Percentiles rank a stretch among this genome's conserved stretches.
phyloP scores from a whole-genome alignment of 2,888 invertebrate genomes.

The Deroplatys truncata region DNA sequence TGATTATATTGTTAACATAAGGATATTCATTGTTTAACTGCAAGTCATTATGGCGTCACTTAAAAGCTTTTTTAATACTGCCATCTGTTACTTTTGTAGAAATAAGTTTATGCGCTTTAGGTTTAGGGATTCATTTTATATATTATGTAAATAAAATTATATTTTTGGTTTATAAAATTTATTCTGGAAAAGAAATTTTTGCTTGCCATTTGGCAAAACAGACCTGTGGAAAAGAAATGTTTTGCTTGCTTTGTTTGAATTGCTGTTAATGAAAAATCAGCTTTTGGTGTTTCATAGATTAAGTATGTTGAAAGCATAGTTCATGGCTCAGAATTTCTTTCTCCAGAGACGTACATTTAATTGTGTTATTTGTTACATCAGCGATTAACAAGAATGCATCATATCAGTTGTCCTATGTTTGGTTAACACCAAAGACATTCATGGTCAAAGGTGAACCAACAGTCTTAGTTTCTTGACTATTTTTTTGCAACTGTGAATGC shows the following conservation, averaged over 20 bases:
- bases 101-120: neutral
- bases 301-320: neutral
- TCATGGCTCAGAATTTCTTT: neutral
- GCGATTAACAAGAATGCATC: conserved; percentile 28
- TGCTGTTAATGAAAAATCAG: neutral
- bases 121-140: neutral
- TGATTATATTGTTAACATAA: neutral
- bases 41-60: neutral
- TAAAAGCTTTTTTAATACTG: neutral
- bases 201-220: neutral
- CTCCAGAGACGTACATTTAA: neutral
- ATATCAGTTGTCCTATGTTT: conserved; percentile 26
- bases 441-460: neutral
- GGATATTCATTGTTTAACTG: neutral
- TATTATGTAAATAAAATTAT: neutral
- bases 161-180: neutral
- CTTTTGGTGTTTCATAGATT: neutral
- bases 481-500: neutral
- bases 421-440: neutral
- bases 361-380: conserved; percentile 15
- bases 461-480: neutral
- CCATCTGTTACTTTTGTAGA: neutral
- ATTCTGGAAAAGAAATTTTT: neutral
- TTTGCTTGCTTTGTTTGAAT: neutral
- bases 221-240: neutral